phyloP scores from a whole-genome alignment of 1,140 invertebrate genomes.

The Galendromus occidentalis region DNA sequence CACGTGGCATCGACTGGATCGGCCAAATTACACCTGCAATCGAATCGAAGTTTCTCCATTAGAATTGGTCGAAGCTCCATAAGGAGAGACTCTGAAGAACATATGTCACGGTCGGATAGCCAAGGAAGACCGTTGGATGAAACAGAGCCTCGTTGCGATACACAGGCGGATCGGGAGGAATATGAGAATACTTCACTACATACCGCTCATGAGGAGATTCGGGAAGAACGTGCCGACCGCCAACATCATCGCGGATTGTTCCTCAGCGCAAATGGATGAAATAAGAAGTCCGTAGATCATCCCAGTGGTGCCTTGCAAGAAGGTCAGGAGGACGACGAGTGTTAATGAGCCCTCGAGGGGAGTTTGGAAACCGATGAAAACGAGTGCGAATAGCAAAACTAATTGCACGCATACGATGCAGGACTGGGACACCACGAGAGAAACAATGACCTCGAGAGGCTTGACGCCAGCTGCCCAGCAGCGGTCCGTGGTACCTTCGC shows the following conservation, averaged over 20 bases:
- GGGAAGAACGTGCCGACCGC: conserved; percentile 80
- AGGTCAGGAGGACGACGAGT: conserved; percentile 49
- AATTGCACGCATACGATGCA: conserved; percentile 85
- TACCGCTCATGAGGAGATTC: conserved; percentile 69
- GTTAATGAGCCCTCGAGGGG: conserved; percentile 53
- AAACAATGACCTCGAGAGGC: conserved; percentile 68
- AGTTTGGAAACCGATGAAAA: conserved; percentile 58
- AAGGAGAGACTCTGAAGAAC: no score
- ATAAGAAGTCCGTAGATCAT: conserved; percentile 85
- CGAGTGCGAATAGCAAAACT: conserved; percentile 55
- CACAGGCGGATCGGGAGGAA: no score
- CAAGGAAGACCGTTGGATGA: conserved; percentile 3
- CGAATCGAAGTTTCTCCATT: conserved; percentile 19
- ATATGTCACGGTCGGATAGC: no score
- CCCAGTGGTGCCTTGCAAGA: conserved; percentile 60
- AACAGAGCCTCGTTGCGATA: no score
- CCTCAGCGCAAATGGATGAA: conserved; percentile 61
- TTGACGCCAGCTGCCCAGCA: conserved; percentile 55
- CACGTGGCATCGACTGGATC: conserved; percentile 65
- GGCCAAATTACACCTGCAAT: conserved; percentile 67
- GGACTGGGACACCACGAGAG: conserved; percentile 77
- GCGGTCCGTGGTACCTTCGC: conserved; percentile 64
- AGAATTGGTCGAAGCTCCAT: no score
- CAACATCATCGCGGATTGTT: conserved; percentile 73
- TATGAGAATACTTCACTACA: no score